Percentiles rank a stretch among this genome's conserved stretches.
These are phyloP conservation scores for Orius laevigatus DNA, from an alignment of 1,140 invertebrate species.

Conservation along the genomic window DNA sequence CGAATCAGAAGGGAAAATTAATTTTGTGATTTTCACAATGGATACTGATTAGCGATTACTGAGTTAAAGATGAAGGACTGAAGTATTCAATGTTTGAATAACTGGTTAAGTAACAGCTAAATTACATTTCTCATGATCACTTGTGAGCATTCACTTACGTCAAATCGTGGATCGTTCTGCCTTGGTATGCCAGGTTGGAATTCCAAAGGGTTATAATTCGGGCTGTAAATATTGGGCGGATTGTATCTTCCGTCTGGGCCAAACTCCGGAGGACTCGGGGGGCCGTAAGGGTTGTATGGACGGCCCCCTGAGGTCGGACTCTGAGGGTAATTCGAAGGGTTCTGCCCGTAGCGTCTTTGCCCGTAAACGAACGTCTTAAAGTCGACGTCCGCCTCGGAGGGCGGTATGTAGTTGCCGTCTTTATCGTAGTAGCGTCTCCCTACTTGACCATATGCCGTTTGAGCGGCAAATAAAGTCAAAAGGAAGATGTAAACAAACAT, in stretches of 20 bases:
- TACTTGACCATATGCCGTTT: not conserved
- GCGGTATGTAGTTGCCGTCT: slow-evolving; percentile 9
- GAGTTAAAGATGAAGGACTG: too few relatives aligned
- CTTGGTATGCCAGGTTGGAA: not conserved
- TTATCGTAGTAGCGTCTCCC: slow-evolving; percentile 2
- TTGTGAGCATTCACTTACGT: slow-evolving; percentile 1
- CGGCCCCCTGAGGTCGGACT: not conserved
- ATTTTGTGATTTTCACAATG: too few relatives aligned
- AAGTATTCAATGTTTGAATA: too few relatives aligned
- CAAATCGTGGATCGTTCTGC: slow-evolving; percentile 6
- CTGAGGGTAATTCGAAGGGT: not conserved
- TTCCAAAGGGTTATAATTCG: slow-evolving; percentile 8
- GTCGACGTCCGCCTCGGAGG: slow-evolving; percentile 7
- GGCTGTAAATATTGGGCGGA: slow-evolving; percentile 8
- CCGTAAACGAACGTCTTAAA: slow-evolving; percentile 9
- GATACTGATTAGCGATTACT: too few relatives aligned
- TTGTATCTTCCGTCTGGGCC: slow-evolving; percentile 3
- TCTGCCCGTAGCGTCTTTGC: slow-evolving; percentile 9
- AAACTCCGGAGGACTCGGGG: not conserved
- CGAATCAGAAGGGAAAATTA: too few relatives aligned
- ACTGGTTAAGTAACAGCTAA: not conserved
- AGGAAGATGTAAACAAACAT: too few relatives aligned
- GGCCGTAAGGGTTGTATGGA: not conserved
- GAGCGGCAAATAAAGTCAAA: too few relatives aligned
- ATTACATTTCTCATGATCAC: not conserved